Evolutionary conservation across 2,113 vertebrate genomes (phyloP).

Genomic region (Aix galericulata): DNA sequence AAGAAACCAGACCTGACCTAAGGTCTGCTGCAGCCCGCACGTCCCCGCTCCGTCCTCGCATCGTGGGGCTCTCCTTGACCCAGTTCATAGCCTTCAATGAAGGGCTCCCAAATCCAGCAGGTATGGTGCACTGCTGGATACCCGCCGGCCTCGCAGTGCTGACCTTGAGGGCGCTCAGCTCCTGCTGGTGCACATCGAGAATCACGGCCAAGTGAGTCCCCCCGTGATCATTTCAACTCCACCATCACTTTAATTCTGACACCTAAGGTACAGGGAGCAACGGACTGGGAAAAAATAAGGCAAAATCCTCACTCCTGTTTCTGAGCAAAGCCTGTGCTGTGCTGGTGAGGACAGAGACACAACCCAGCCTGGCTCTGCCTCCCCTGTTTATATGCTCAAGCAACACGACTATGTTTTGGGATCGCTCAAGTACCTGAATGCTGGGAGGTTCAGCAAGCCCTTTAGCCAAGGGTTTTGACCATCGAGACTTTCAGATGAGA

Average conservation of each 20-base stretch:
- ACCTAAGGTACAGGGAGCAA: not conserved
- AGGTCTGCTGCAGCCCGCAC: rapidly evolving
- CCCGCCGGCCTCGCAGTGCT: not conserved
- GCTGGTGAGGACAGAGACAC: not conserved
- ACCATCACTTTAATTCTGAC: not conserved
- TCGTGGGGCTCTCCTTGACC: not conserved
- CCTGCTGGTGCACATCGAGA: rapidly evolving
- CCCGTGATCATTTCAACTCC: no score
- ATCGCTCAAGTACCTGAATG: rapidly evolving
- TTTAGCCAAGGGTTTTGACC: not conserved
- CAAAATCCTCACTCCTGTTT: rapidly evolving
- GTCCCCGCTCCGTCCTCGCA: rapidly evolving
- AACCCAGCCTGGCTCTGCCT: not conserved
- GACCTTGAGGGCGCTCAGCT: rapidly evolving
- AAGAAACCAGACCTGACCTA: not conserved
- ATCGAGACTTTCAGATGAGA: not conserved
- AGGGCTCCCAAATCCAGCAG: not conserved
- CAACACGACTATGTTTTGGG: not conserved
- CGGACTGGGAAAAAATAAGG: not conserved
- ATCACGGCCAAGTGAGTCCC: not conserved
- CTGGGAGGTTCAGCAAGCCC: not conserved
- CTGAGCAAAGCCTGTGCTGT: rapidly evolving
- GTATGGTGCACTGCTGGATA: not conserved
- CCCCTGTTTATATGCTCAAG: rapidly evolving
- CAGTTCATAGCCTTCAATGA: not conserved